Conservation (phyloP, 2,888 invertebrate species). For the Diloba caeruleocephala region DNA sequence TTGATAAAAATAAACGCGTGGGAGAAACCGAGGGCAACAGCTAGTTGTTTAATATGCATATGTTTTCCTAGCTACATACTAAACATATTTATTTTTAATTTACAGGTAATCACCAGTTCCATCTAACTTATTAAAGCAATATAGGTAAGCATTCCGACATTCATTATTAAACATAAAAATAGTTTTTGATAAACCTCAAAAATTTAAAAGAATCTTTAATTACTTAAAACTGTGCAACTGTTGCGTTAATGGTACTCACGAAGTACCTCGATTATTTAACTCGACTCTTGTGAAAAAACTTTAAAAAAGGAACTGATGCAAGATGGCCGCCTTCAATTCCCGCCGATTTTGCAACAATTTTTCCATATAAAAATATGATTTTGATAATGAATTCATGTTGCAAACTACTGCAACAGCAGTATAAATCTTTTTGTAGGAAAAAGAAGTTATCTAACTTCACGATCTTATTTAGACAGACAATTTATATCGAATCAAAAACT, state of each 20-base stretch:
- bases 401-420: constrained; percentile 5
- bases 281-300: constrained; percentile 46
- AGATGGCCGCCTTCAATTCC: constrained; percentile 12
- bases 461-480: constrained; percentile 39
- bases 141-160: constrained; percentile 23
- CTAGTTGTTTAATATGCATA: too few relatives aligned
- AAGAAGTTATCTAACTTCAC: constrained; percentile 27
- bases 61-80: too few relatives aligned
- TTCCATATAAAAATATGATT: constrained; percentile 6
- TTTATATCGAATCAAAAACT: constrained; percentile 58
- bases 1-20: too few relatives aligned
- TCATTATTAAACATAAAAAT: constrained; percentile 4
- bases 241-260: constrained; percentile 48
- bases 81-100: constrained; percentile 23
- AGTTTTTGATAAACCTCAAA: constrained; percentile 10
- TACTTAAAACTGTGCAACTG: constrained; percentile 22
- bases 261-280: constrained; percentile 49
- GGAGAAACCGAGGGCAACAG: too few relatives aligned
- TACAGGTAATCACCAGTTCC: constrained; percentile 52
- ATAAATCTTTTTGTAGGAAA: constrained; percentile 17
- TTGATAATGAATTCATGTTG: constrained; percentile 5
- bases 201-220: constrained; percentile 23
- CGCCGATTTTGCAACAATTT: constrained; percentile 8
- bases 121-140: constrained; percentile 7
- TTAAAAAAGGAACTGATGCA: constrained; percentile 31